These are phyloP conservation scores for Conus ventricosus DNA, from an alignment of 1,140 invertebrate species.

Conservation along the genomic window DNA sequence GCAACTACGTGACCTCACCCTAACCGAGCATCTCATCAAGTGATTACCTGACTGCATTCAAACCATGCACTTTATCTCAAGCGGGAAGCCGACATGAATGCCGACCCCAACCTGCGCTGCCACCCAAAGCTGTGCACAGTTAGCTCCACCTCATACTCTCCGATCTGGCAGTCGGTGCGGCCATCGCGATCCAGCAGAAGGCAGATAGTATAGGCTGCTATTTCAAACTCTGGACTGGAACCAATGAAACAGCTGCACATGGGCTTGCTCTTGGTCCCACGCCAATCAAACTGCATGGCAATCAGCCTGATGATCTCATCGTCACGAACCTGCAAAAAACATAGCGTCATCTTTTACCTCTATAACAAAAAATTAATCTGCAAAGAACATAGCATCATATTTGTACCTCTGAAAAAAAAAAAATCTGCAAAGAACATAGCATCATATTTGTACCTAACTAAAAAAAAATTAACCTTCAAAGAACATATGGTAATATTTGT, in stretches of 20 bases:
- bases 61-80: background rate
- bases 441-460: no score
- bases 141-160: slow-evolving; percentile 70
- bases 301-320: slow-evolving; percentile 68
- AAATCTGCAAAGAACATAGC: no score
- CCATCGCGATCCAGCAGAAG: slow-evolving; percentile 62
- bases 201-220: slow-evolving; percentile 87
- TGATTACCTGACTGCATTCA: no score
- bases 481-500: no score
- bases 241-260: slow-evolving; percentile 83
- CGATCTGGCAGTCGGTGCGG: slow-evolving; percentile 60
- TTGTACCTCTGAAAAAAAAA: no score
- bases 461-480: background rate
- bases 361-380: background rate
- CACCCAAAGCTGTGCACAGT: slow-evolving; percentile 60
- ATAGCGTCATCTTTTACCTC: no score
- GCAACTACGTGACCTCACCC: no score
- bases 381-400: background rate
- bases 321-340: slow-evolving; percentile 53
- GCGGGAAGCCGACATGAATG: slow-evolving; percentile 62
- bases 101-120: slow-evolving; percentile 60
- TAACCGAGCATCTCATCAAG: no score
- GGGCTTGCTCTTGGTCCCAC: slow-evolving; percentile 64
- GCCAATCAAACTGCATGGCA: slow-evolving; percentile 71
- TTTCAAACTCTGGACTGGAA: slow-evolving; percentile 93